Conservation (phyloP, 2,888 invertebrate genomes). For the Tiliacea citrago region DNA sequence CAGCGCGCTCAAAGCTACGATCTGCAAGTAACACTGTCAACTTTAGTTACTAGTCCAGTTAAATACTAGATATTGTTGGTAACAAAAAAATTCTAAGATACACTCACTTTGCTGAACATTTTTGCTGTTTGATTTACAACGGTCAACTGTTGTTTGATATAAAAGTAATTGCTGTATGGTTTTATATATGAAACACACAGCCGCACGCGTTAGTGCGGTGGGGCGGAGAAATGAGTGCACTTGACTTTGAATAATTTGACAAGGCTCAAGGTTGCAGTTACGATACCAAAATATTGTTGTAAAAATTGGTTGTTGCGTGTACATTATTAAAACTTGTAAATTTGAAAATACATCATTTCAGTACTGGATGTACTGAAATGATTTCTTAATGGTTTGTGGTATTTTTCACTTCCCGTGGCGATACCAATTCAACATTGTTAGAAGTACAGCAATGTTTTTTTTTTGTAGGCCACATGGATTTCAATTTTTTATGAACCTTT, state of each 20-base stretch:
- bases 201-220: conserved; percentile 47
- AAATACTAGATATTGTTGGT: too few relatives aligned
- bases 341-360: too few relatives aligned
- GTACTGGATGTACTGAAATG: too few relatives aligned
- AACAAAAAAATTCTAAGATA: too few relatives aligned
- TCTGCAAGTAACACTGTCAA: conserved; percentile 55
- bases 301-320: background rate
- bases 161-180: conserved; percentile 68
- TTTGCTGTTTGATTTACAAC: conserved; percentile 72
- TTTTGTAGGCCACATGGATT: too few relatives aligned
- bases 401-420: too few relatives aligned
- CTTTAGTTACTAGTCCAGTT: background rate
- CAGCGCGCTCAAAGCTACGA: conserved; percentile 59
- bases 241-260: conserved; percentile 45
- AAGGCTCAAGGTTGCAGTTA: conserved; percentile 21
- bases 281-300: background rate
- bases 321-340: too few relatives aligned
- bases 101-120: conserved; percentile 83
- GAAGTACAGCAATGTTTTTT: too few relatives aligned
- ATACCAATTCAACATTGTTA: too few relatives aligned
- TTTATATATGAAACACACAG: conserved; percentile 61
- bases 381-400: too few relatives aligned
- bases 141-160: conserved; percentile 75
- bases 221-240: conserved; percentile 62
- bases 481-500: too few relatives aligned